Conservation (phyloP, 2,888 invertebrate species). For the Neoaliturus tenellus region DNA sequence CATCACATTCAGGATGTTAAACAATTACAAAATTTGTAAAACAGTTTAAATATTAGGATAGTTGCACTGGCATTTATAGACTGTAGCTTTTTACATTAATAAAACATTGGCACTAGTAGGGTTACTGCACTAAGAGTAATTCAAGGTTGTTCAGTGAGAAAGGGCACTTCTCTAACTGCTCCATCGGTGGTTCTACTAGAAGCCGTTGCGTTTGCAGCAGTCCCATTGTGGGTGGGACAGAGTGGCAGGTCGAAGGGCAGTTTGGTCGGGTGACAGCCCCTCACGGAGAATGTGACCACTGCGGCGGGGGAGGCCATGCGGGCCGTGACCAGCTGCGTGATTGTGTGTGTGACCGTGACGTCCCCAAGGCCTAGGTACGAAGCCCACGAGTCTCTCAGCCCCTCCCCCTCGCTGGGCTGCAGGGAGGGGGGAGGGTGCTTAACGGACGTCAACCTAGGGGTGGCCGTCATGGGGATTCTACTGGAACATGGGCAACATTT, state of each 20-base stretch:
- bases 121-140: too few relatives aligned
- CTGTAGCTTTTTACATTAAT: too few relatives aligned
- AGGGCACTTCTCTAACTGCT: not conserved
- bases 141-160: not conserved
- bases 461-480: not conserved
- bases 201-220: not conserved
- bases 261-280: constrained; percentile 71
- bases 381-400: constrained; percentile 67
- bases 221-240: constrained; percentile 60
- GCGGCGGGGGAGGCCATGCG: constrained; percentile 70
- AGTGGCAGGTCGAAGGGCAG: constrained; percentile 70
- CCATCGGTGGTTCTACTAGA: not conserved
- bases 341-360: constrained; percentile 70
- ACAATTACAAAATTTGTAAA: too few relatives aligned
- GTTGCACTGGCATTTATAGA: too few relatives aligned
- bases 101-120: too few relatives aligned
- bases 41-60: too few relatives aligned
- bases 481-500: not conserved
- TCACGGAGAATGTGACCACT: constrained; percentile 71
- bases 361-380: constrained; percentile 71
- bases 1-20: too few relatives aligned
- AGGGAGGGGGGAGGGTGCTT: constrained; percentile 79
- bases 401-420: constrained; percentile 79
- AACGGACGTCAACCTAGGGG: not conserved
- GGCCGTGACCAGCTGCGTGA: constrained; percentile 68